A percentile compares a stretch with the other conserved stretches of the same genome.
phyloP scores from a whole-genome alignment of 1,140 invertebrate species.

The Drosophila ananassae region DNA sequence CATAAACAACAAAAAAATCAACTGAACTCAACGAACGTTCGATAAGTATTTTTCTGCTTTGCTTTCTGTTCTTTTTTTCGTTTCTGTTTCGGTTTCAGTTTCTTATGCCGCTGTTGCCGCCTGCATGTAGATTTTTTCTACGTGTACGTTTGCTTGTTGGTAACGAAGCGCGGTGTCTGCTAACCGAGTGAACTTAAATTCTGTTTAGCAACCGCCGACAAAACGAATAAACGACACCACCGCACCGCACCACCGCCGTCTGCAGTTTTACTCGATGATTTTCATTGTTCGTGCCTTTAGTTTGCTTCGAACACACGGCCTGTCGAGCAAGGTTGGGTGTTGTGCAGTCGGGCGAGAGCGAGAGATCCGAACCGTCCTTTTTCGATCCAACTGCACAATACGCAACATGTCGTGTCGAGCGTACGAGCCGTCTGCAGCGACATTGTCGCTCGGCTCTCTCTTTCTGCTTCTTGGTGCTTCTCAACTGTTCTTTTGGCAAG shows the following conservation, averaged over 20 bases:
- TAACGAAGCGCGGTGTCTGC: conserved; percentile 39
- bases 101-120: neutral
- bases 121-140: conserved; percentile 22
- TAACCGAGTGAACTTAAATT: conserved; percentile 80
- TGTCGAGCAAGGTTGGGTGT: too few species aligned
- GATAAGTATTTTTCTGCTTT: conserved; percentile 30
- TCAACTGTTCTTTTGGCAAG: conserved; percentile 63
- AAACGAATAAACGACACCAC: conserved; percentile 45
- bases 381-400: too few species aligned
- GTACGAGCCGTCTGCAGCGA: conserved; percentile 22
- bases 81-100: neutral
- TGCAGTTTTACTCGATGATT: neutral
- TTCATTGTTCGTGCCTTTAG: too few species aligned
- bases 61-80: conserved; percentile 27
- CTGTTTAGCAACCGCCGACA: conserved; percentile 60
- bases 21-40: conserved; percentile 34
- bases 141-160: conserved; percentile 25
- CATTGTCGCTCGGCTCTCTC: conserved; percentile 38
- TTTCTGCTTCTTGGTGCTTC: conserved; percentile 37
- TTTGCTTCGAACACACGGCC: too few species aligned
- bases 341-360: too few species aligned
- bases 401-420: too few species aligned
- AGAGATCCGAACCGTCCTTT: too few species aligned
- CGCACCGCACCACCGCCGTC: conserved; percentile 13
- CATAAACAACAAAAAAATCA: conserved; percentile 35